Evolutionary conservation across 2,797 vertebrate genomes (phyloP), one percentile per base, ranked within the genome.

Genomic region (Prunella strophiata): DNA sequence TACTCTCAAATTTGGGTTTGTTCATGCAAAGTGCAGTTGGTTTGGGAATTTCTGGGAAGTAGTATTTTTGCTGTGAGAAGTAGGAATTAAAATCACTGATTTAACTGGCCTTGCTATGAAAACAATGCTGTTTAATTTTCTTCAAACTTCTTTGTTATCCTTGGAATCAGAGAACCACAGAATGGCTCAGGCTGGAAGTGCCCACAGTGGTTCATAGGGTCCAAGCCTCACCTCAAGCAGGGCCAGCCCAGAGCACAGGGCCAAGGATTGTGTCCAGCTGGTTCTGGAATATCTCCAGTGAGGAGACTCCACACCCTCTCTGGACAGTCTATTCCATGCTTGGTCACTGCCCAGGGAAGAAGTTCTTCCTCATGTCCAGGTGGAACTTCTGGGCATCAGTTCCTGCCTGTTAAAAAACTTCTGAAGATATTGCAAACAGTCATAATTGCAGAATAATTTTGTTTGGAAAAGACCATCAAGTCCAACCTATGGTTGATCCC

Each of bases 1-100:
- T 36, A 65, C 27, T 76, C 59, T 91, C 29, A 89, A 59, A 76
- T 68, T 71, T 52, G 26, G 12, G 25, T 72, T 90, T 73, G 21
- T 57, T 91, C 84, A 43, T 76, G 34, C 72, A 73, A 82, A 59
- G 76, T 87, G n/a, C 51, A 66, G 32, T 63, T 91, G 68, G 25
- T 79, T 92, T 79, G 77, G 40, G 50, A 45, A 76, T 73, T 84
- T 84, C 59, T 85, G 82, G 45, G 68, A 94, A 93, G 18, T 7
- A 21, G 5, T 76, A 26, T 76, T 95, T 92, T 86, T 92, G 8
- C 67, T 86, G 18, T 51, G 66, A 79, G 16, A 92, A 79, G 40
- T 65, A 78, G 48, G n/a, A 73, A 82, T 89, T 94, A 50, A 79
- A 72, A 51, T 72, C 4, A 3, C 19, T 71, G 32, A 36, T 36